Percentiles rank a stretch among this genome's conserved stretches.
These are phyloP conservation scores for Lasiurus cinereus DNA, from an alignment of 2,113 vertebrate genomes.

Conservation along the genomic window DNA sequence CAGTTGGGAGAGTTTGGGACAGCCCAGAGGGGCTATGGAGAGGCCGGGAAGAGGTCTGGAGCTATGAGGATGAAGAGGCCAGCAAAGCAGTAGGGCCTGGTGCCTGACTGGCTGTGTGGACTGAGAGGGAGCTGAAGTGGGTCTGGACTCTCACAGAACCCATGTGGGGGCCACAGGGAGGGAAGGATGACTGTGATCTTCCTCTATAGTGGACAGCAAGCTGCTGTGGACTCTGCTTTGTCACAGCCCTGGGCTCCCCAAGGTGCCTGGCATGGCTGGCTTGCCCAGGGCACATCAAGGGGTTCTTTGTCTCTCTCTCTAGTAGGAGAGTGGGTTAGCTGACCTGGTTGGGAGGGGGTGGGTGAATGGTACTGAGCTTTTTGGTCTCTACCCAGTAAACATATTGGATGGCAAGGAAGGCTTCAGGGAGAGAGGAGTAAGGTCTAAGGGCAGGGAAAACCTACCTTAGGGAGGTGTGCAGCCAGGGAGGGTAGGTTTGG, in stretches of 20 bases:
- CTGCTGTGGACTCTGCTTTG: constrained; percentile 29
- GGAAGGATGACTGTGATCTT: background rate
- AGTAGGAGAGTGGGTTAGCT: constrained; percentile 52
- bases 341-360: constrained; percentile 44
- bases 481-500: background rate
- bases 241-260: background rate
- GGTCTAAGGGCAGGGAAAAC: background rate
- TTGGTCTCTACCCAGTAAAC: constrained; percentile 62
- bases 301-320: constrained; percentile 68
- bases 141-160: background rate
- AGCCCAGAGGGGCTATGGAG: background rate
- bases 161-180: background rate
- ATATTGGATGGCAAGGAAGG: constrained; percentile 40
- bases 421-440: background rate
- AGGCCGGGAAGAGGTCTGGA: background rate
- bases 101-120: background rate
- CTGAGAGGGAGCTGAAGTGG: background rate
- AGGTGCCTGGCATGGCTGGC: constrained; percentile 65
- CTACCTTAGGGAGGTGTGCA: background rate
- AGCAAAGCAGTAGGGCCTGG: background rate
- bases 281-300: constrained; percentile 41
- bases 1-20: constrained; percentile 23
- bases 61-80: background rate
- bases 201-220: background rate
- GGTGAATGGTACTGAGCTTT: constrained; percentile 46